A percentile compares a stretch with the other conserved stretches of the same genome.
Evolutionary conservation across 2,888 invertebrate genomes (phyloP).

Genomic region (Agonopterix alstromeriana): DNA sequence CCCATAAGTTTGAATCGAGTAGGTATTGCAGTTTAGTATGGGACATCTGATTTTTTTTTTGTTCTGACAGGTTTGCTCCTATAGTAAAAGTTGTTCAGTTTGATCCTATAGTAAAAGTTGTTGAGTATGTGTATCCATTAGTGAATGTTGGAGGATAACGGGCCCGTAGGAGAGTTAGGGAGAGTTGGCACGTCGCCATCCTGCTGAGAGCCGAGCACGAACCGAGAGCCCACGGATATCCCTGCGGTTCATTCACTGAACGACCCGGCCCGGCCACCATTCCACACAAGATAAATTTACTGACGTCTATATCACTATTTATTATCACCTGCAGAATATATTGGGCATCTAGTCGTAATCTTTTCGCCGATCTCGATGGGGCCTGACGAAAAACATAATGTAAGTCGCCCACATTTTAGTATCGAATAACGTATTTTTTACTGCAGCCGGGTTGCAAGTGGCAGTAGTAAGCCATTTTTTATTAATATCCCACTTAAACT

Average conservation of each 20-base stretch:
- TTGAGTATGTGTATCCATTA: slow-evolving; percentile 20
- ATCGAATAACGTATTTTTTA: slow-evolving; percentile 4
- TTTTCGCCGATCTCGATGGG: slow-evolving; percentile 1
- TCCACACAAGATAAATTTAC: slow-evolving; percentile 1
- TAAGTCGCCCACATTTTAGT: slow-evolving; percentile 13
- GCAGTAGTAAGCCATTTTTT: slow-evolving; percentile 15
- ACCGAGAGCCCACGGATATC: slow-evolving; percentile 14
- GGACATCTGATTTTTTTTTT: no score
- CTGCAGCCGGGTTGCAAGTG: slow-evolving; percentile 18
- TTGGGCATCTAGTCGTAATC: neutral
- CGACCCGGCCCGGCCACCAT: slow-evolving; percentile 13
- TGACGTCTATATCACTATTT: slow-evolving; percentile 4
- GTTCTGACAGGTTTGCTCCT: no score
- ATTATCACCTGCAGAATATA: neutral
- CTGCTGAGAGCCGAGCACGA: slow-evolving; percentile 13
- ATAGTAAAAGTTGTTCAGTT: no score
- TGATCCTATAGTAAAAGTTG: no score
- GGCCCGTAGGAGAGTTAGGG: slow-evolving; percentile 23
- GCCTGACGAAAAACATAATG: slow-evolving; percentile 5
- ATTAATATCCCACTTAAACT: slow-evolving; percentile 15
- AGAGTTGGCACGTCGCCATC: slow-evolving; percentile 53
- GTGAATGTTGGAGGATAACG: slow-evolving; percentile 34
- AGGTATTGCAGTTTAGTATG: no score
- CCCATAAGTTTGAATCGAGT: no score
- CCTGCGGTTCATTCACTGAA: slow-evolving; percentile 20